Evolutionary conservation across 2,797 vertebrate genomes (phyloP).

Genomic region (Lagocephalus sceleratus): DNA sequence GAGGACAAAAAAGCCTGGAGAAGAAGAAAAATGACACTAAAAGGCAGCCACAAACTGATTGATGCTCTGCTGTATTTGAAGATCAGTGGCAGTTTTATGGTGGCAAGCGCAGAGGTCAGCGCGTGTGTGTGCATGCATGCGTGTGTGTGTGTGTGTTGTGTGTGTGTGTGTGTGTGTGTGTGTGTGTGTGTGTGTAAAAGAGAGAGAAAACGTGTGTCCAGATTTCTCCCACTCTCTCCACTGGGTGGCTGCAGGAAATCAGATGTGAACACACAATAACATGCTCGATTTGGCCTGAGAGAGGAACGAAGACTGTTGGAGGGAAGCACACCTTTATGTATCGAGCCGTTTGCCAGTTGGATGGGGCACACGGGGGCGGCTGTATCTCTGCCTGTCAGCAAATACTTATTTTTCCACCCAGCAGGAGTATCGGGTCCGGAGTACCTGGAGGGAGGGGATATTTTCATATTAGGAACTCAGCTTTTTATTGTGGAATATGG

Average conservation of each 20-base stretch:
- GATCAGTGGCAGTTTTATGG: conserved; percentile 86
- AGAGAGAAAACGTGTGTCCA: conserved; percentile 50
- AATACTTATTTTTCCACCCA: conserved; percentile 89
- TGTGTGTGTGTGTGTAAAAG: conserved; percentile 27
- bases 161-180: conserved; percentile 41
- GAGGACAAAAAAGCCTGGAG: conserved; percentile 70
- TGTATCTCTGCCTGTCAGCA: conserved; percentile 84
- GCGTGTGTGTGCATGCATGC: conserved; percentile 35
- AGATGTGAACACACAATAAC: conserved; percentile 90
- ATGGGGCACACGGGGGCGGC: conserved; percentile 73
- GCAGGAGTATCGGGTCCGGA: conserved; percentile 80
- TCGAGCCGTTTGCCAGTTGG: conserved; percentile 83
- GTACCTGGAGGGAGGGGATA: conserved; percentile 20
- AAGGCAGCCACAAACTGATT: conserved; percentile 84
- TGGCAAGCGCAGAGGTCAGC: conserved; percentile 82
- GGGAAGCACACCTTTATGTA: conserved; percentile 77
- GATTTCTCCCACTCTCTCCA: conserved; percentile 63
- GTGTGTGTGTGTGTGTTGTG: conserved; percentile 31
- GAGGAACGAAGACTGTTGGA: conserved; percentile 70
- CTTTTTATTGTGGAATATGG: conserved; percentile 10
- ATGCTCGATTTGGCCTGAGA: conserved; percentile 86
- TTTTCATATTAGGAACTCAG: conserved; percentile 20
- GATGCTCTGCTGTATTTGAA: conserved; percentile 91
- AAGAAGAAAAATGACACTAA: conserved; percentile 82
- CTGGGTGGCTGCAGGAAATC: conserved; percentile 82